These are phyloP conservation scores for Lutjanus campechanus DNA, from an alignment of 2,797 vertebrate species.

Conservation along the genomic window DNA sequence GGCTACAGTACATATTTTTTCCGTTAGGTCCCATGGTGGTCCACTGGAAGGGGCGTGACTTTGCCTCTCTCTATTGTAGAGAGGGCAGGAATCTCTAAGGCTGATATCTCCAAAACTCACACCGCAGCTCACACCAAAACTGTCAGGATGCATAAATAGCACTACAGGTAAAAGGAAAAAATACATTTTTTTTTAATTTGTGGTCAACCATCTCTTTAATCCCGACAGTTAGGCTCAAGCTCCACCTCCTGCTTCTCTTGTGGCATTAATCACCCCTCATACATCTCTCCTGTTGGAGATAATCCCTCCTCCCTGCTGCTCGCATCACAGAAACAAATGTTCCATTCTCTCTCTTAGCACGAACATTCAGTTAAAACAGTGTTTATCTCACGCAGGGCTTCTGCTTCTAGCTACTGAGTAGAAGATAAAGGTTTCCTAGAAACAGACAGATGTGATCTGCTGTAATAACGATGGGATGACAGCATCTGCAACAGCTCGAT, in stretches of 20 bases:
- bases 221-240: background rate
- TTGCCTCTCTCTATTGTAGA: no score
- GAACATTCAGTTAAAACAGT: background rate
- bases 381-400: background rate
- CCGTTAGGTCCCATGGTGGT: no score
- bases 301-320: conserved; percentile 50
- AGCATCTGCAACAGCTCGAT: conserved; percentile 11
- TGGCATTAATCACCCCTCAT: conserved; percentile 40
- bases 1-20: no score
- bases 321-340: conserved; percentile 24
- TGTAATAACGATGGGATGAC: background rate
- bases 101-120: no score
- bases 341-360: background rate
- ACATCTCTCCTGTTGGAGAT: conserved; percentile 18
- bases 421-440: background rate
- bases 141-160: no score
- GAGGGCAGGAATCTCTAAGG: no score
- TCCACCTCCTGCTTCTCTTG: conserved; percentile 9
- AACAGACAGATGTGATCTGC: background rate
- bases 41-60: no score
- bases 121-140: no score
- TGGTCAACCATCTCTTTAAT: background rate
- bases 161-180: no score
- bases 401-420: no score
- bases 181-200: no score